Percentiles rank a stretch among this genome's conserved stretches.
These are phyloP conservation scores for Caenorhabditis virilis DNA, from an alignment of 2,888 invertebrate genomes.

Conservation along the genomic window DNA sequence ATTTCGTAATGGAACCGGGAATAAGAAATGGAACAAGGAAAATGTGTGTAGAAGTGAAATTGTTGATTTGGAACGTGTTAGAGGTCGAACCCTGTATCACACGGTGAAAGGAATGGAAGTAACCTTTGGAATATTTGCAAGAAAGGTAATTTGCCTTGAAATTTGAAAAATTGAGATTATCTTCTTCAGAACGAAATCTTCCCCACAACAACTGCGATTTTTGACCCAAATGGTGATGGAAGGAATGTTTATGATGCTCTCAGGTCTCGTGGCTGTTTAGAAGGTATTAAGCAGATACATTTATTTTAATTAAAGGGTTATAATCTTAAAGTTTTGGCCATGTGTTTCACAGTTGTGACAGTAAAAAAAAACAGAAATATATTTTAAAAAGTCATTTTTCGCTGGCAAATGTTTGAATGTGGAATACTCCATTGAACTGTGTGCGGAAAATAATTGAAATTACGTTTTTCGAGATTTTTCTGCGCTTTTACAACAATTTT, in stretches of 20 bases:
- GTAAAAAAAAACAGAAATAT: too few species aligned
- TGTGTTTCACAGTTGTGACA: too few species aligned
- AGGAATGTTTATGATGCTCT: slow-evolving; percentile 28
- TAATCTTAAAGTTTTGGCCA: too few species aligned
- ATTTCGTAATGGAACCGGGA: slow-evolving; percentile 85
- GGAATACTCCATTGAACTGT: too few species aligned
- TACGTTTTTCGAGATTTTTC: too few species aligned
- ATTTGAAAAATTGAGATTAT: too few species aligned
- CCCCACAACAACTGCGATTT: slow-evolving; percentile 33
- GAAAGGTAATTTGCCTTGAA: slow-evolving; percentile 31
- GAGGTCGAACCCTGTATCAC: slow-evolving; percentile 69
- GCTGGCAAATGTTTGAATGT: too few species aligned
- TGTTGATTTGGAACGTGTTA: slow-evolving; percentile 3
- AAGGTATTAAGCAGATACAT: too few species aligned
- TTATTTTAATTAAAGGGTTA: too few species aligned
- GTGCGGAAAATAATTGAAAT: too few species aligned
- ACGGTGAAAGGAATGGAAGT: slow-evolving; percentile 70
- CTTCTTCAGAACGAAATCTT: background rate
- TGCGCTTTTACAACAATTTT: too few species aligned
- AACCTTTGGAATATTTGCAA: slow-evolving; percentile 70
- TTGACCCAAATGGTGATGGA: slow-evolving; percentile 48
- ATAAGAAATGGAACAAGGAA: slow-evolving; percentile 58
- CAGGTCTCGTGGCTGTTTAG: slow-evolving; percentile 25
- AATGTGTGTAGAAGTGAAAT: slow-evolving; percentile 28
- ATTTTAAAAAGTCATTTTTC: too few species aligned